Evolutionary conservation across 1,140 invertebrate genomes (phyloP).

Genomic region (Choristoneura fumiferana): DNA sequence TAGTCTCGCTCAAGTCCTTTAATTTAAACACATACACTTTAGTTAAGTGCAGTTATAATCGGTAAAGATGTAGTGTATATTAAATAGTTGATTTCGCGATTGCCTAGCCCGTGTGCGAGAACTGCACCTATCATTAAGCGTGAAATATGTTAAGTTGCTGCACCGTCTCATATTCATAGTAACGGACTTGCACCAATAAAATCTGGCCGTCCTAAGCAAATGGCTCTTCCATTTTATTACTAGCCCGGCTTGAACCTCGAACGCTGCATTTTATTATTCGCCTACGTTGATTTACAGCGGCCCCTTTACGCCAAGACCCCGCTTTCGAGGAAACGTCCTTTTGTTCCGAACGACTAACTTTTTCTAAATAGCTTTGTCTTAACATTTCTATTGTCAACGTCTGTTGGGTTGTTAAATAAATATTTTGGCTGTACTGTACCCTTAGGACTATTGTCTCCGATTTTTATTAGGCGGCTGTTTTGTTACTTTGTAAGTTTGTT

Average conservation of each 20-base stretch:
- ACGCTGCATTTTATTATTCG: conserved; percentile 49
- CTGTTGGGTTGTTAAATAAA: conserved; percentile 56
- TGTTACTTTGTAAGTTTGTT: conserved; percentile 22
- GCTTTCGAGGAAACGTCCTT: conserved; percentile 57
- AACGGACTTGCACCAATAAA: conserved; percentile 12
- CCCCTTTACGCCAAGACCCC: conserved; percentile 31
- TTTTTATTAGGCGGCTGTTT: conserved; percentile 45
- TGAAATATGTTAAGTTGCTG: no score
- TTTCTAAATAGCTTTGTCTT: conserved; percentile 62
- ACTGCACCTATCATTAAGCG: no score
- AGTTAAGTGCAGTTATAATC: no score
- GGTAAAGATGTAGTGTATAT: no score
- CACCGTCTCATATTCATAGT: no score
- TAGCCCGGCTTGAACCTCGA: conserved; percentile 1
- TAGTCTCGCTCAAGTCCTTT: no score
- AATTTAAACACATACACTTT: no score
- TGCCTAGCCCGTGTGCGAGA: no score
- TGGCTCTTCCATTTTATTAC: conserved; percentile 18
- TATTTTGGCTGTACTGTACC: conserved; percentile 55
- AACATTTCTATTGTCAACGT: conserved; percentile 50
- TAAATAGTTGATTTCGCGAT: no score
- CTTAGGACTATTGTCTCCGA: conserved; percentile 39
- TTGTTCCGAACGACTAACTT: conserved; percentile 56
- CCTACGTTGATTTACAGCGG: conserved; percentile 52
- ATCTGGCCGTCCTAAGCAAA: background rate